Evolutionary conservation across 2,113 vertebrate genomes (phyloP).

Genomic region (Brachypodius melanocephalos): DNA sequence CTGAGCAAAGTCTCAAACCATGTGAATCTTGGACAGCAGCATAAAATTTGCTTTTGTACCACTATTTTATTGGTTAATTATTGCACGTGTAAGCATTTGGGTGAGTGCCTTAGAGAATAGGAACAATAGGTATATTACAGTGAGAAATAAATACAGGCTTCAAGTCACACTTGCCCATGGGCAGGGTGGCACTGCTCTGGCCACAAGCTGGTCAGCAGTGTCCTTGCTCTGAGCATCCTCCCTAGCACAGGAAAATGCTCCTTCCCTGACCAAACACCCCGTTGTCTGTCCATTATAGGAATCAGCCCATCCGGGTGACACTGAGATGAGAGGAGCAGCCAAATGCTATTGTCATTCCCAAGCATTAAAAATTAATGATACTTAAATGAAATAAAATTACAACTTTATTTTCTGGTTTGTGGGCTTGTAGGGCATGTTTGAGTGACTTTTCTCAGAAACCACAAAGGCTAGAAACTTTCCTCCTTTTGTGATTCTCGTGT

Average conservation of each 20-base stretch:
- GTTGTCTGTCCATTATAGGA: fast-evolving
- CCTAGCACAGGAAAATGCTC: background rate
- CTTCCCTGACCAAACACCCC: fast-evolving
- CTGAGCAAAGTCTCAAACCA: background rate
- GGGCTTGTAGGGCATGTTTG: background rate
- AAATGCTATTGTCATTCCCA: background rate
- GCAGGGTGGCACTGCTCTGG: background rate
- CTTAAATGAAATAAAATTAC: background rate
- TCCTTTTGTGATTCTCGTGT: background rate
- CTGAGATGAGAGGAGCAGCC: background rate
- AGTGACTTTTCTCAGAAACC: background rate
- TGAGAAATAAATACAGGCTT: background rate
- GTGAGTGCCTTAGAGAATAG: background rate
- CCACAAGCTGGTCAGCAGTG: background rate
- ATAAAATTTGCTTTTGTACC: background rate
- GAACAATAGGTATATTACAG: background rate
- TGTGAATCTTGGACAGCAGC: background rate
- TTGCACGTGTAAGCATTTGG: background rate
- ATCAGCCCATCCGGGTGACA: too few species aligned
- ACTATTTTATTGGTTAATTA: background rate
- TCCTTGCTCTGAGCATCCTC: background rate
- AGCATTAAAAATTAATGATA: background rate
- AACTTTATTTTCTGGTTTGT: conserved; percentile 9
- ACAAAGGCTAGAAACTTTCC: background rate
- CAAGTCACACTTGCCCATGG: background rate